A percentile compares a stretch with the other conserved stretches of the same genome.
Conservation (phyloP, 2,888 invertebrate species). For the Lochmaea capreae region DNA sequence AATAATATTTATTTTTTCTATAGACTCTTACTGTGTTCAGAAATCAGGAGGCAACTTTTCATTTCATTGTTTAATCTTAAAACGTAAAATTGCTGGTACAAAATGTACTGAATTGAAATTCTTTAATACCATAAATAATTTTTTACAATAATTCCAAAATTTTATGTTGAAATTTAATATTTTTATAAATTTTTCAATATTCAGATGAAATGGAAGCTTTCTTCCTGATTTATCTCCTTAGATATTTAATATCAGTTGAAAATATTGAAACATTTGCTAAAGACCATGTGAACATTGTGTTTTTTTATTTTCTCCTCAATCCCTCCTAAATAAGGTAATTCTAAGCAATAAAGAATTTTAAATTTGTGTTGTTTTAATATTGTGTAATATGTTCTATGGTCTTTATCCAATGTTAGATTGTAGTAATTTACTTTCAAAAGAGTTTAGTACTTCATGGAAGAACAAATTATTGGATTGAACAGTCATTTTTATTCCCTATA, state of each 20-base stretch:
- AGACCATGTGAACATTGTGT: conserved; percentile 50
- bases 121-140: conserved; percentile 5
- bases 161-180: no score
- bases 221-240: conserved; percentile 56
- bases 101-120: no score
- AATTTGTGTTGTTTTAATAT: conserved; percentile 49
- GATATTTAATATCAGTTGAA: conserved; percentile 5
- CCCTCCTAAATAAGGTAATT: neutral
- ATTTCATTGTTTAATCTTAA: conserved; percentile 42
- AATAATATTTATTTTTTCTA: conserved; percentile 46
- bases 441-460: neutral
- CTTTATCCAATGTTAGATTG: conserved; percentile 55
- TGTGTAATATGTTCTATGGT: conserved; percentile 51
- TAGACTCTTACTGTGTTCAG: conserved; percentile 57
- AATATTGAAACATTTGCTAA: conserved; percentile 53
- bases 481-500: no score
- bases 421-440: neutral
- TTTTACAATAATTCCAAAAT: no score
- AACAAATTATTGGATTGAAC: no score
- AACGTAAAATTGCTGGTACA: no score
- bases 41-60: conserved; percentile 64
- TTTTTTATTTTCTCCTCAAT: conserved; percentile 40
- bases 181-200: neutral
- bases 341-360: conserved; percentile 40
- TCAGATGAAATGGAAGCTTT: conserved; percentile 40